A percentile compares a stretch with the other conserved stretches of the same genome.
These are phyloP conservation scores for Cantharis rufa DNA, from an alignment of 2,888 invertebrate genomes.

Conservation along the genomic window DNA sequence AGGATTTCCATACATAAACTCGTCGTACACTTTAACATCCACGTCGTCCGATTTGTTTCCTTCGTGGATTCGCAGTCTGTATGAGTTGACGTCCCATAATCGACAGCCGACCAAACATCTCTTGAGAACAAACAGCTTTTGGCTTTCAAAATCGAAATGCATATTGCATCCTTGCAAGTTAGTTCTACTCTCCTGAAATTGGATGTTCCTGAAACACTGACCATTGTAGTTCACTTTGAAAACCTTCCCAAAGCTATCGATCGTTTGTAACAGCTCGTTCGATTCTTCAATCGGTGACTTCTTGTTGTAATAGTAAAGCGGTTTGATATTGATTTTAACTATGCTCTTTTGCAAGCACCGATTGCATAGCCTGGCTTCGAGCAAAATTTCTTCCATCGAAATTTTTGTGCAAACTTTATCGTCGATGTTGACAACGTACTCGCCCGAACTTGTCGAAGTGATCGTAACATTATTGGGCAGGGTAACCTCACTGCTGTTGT, in stretches of 20 bases:
- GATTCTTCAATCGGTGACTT: neutral
- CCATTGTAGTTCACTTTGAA: slow-evolving; percentile 21
- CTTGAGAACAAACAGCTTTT: slow-evolving; percentile 19
- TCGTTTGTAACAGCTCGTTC: neutral
- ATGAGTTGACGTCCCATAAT: slow-evolving; percentile 19
- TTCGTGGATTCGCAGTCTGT: neutral
- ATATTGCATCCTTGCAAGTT: slow-evolving; percentile 3
- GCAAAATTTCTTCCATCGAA: slow-evolving; percentile 4
- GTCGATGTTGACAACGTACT: slow-evolving; percentile 1
- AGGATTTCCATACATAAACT: neutral
- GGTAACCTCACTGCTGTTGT: slow-evolving; percentile 6
- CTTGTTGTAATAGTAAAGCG: slow-evolving; percentile 4
- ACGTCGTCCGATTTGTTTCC: neutral
- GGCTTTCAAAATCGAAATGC: slow-evolving; percentile 9
- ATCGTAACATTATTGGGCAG: slow-evolving; percentile 14
- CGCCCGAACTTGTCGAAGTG: slow-evolving; percentile 2
- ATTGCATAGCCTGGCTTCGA: slow-evolving; percentile 11
- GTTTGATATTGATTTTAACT: slow-evolving; percentile 10
- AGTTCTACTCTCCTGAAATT: neutral
- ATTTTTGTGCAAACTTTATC: slow-evolving; percentile 1
- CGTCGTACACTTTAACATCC: neutral
- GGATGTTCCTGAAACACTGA: slow-evolving; percentile 4
- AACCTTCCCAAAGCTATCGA: slow-evolving; percentile 17
- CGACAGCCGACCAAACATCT: slow-evolving; percentile 16
- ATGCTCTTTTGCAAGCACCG: slow-evolving; percentile 5